Conservation (phyloP, 2,113 vertebrate species). For the Grantiella picta region DNA sequence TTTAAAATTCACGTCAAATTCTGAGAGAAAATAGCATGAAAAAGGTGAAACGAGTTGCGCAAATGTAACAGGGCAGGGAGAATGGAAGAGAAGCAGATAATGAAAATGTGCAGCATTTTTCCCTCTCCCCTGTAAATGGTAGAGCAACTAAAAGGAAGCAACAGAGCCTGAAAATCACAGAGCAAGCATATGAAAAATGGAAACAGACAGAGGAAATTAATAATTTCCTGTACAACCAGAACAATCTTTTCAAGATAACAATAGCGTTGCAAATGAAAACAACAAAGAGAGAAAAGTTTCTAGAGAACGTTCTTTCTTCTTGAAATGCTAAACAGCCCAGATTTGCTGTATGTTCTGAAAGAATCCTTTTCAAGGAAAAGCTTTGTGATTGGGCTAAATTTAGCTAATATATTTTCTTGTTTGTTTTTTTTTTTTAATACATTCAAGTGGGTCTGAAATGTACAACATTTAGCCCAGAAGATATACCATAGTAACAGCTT, state of each 20-base stretch:
- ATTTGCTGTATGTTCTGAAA: not conserved
- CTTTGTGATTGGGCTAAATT: not conserved
- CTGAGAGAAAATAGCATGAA: not conserved
- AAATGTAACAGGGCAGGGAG: not conserved
- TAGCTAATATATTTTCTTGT: not conserved
- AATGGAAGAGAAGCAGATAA: not conserved
- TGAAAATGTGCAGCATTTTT: not conserved
- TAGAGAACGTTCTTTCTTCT: not conserved
- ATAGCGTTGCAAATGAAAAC: not conserved
- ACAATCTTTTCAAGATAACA: not conserved
- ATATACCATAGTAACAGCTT: not conserved
- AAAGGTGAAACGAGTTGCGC: not conserved
- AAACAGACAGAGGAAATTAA: slow-evolving; percentile 58
- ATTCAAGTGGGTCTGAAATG: not conserved
- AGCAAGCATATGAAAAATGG: not conserved
- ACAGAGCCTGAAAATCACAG: slow-evolving; percentile 31
- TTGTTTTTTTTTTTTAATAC: not conserved
- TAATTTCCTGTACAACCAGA: slow-evolving; percentile 47
- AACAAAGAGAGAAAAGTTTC: not conserved
- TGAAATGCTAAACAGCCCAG: not conserved
- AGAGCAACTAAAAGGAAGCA: not conserved
- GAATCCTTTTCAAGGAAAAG: not conserved
- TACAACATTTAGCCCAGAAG: not conserved
- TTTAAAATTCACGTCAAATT: not conserved
- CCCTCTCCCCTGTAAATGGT: not conserved